phyloP scores from a whole-genome alignment of 2,888 invertebrate species.

The Drepana falcataria region DNA sequence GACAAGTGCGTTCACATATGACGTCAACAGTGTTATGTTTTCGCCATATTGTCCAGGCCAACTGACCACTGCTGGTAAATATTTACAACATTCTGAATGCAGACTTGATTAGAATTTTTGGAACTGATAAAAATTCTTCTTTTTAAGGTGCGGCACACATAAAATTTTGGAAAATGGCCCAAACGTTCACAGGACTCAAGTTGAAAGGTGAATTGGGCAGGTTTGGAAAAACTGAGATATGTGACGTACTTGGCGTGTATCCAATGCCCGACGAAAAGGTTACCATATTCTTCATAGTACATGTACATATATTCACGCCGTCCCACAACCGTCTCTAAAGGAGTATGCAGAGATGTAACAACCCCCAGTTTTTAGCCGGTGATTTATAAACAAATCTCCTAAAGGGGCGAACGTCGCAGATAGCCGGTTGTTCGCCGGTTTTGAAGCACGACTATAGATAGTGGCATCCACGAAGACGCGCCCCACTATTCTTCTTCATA shows the following conservation, averaged over 20 bases:
- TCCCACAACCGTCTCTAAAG: too few species aligned
- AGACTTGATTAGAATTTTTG: too few species aligned
- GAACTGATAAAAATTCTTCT: not conserved
- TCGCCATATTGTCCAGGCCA: constrained; percentile 89
- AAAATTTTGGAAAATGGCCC: constrained; percentile 96
- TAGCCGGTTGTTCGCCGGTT: too few species aligned
- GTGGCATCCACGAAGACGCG: too few species aligned
- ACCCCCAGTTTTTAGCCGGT: too few species aligned
- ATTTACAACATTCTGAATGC: not conserved
- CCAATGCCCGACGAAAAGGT: constrained; percentile 94
- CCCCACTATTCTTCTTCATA: too few species aligned
- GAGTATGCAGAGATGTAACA: too few species aligned
- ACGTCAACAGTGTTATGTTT: constrained; percentile 88
- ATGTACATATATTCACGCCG: not conserved
- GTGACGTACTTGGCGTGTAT: constrained; percentile 90
- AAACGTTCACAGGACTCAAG: constrained; percentile 94
- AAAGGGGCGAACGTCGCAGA: too few species aligned
- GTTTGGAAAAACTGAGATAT: constrained; percentile 95
- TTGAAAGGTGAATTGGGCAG: constrained; percentile 92
- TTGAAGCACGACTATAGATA: too few species aligned
- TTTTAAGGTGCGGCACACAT: constrained; percentile 83
- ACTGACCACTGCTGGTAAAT: constrained; percentile 85
- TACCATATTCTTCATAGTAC: constrained; percentile 3
- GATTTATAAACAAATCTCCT: too few species aligned
- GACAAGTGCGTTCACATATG: constrained; percentile 90